Evolutionary conservation across 2,888 invertebrate species (phyloP).

Genomic region (Plemyria rubiginata): DNA sequence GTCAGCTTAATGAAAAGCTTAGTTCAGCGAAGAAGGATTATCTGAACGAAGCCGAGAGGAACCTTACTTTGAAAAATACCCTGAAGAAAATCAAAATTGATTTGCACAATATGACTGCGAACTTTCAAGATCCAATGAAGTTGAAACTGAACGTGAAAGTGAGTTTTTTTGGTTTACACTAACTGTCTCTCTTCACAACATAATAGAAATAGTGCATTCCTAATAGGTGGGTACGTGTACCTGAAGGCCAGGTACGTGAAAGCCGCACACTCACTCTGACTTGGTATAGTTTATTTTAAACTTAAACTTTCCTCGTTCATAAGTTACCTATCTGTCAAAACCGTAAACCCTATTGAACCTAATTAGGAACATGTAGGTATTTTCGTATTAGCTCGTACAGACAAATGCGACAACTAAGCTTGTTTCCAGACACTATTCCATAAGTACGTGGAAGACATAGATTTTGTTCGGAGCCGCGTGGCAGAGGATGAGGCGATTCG

Average conservation of each 20-base stretch:
- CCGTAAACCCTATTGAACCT: too few species aligned
- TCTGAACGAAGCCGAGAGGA: slow-evolving; percentile 86
- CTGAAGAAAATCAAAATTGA: slow-evolving; percentile 92
- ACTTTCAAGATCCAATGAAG: slow-evolving; percentile 90
- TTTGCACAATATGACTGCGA: slow-evolving; percentile 90
- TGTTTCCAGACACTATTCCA: slow-evolving; percentile 84
- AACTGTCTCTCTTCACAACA: background rate
- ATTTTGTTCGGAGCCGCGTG: slow-evolving; percentile 87
- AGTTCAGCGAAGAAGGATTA: slow-evolving; percentile 89
- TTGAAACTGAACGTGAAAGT: slow-evolving; percentile 84
- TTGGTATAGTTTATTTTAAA: too few species aligned
- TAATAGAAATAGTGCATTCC: background rate
- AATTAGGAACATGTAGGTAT: too few species aligned
- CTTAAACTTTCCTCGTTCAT: too few species aligned
- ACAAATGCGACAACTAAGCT: background rate
- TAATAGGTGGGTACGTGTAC: too few species aligned
- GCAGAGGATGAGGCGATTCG: slow-evolving; percentile 89
- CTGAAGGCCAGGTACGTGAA: too few species aligned
- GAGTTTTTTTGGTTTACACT: slow-evolving; percentile 32
- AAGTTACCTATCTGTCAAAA: too few species aligned
- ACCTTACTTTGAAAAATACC: slow-evolving; percentile 85
- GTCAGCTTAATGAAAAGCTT: slow-evolving; percentile 91
- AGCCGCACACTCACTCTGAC: too few species aligned
- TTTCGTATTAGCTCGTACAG: background rate
- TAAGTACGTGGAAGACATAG: slow-evolving; percentile 89